Evolutionary conservation across 2,113 vertebrate genomes (phyloP), one percentile per base, ranked within the genome.

Genomic region (Origma solitaria): DNA sequence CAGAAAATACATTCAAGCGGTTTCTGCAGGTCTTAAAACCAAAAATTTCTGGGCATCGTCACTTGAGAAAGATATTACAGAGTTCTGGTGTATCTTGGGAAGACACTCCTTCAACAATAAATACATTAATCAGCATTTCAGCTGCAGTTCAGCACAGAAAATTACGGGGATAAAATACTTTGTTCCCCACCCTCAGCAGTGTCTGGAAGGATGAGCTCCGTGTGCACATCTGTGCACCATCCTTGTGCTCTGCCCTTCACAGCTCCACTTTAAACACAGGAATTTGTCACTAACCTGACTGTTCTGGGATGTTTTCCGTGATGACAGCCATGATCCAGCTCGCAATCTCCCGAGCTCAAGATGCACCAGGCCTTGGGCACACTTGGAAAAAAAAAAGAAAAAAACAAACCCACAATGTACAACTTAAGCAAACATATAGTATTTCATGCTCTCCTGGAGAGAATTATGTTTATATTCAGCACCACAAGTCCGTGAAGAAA

Each of bases 321-420:
- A 98, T 10, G 99, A 98, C 20, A 98, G 96, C 99, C 99, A 99
- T 31, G 99, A 98, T 15, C 98, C 98, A 73, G 99, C 99, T 96
- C 98, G 97, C 94, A 99, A 84, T 62, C 99, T 98, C 35, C 99
- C 99, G 15, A 99, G 97, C 91, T 99, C 99, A 90, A 99, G 97
- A 96, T 97, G 97, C 47, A 99, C 99, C 11, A 98, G 96, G 50
- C 99, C 99, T 93, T 99, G 99, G 82, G 98, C 98, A 78, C 99
- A 99, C 99, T 99, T 96, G 82, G 47, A 97, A 86, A 95, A 88
- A 68, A 30, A 54, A 10, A 37, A 13, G n/a, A 16, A 10, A 19
- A 11, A 17, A 53, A 5, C 18, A 95, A 27, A n/a, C 30, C 6
- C 49, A n/a, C 35, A 82, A 44, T 2, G 49, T 50, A 62, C 47